Percentiles rank a stretch among this genome's conserved stretches.
These are phyloP conservation scores for Silurus meridionalis DNA, from an alignment of 2,113 vertebrate genomes.

Conservation along the genomic window DNA sequence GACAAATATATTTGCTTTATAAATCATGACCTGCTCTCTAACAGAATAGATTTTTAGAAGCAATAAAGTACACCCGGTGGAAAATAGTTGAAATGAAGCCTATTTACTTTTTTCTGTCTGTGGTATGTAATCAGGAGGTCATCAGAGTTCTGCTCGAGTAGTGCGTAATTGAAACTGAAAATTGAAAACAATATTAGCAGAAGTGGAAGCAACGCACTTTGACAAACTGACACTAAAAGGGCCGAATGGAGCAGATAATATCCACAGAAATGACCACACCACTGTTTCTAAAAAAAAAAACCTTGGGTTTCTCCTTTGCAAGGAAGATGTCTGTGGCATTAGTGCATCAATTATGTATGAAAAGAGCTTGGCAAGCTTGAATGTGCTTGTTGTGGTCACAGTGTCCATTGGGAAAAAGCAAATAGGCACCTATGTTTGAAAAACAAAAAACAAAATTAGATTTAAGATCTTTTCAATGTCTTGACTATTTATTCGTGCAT, in stretches of 20 bases:
- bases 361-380: not conserved
- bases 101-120: not conserved
- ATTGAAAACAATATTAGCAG: slow-evolving; percentile 1
- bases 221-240: slow-evolving; percentile 11
- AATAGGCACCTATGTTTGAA: not conserved
- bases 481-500: not conserved
- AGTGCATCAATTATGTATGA: slow-evolving; percentile 5
- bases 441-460: not conserved
- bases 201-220: not conserved
- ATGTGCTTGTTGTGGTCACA: not conserved
- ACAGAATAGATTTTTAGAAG: not conserved
- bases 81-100: not conserved
- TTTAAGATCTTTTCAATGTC: not conserved
- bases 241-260: not conserved
- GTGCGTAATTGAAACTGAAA: slow-evolving; percentile 4
- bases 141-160: not conserved
- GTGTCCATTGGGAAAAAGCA: not conserved
- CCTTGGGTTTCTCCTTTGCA: not conserved
- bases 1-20: slow-evolving; percentile 8
- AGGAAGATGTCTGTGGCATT: not conserved
- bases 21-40: slow-evolving; percentile 14
- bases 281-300: not conserved
- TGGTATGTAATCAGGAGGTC: slow-evolving; percentile 11
- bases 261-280: not conserved
- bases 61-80: not conserved